Evolutionary conservation across 2,797 vertebrate genomes (phyloP).

Genomic region (Tragelaphus oryx): DNA sequence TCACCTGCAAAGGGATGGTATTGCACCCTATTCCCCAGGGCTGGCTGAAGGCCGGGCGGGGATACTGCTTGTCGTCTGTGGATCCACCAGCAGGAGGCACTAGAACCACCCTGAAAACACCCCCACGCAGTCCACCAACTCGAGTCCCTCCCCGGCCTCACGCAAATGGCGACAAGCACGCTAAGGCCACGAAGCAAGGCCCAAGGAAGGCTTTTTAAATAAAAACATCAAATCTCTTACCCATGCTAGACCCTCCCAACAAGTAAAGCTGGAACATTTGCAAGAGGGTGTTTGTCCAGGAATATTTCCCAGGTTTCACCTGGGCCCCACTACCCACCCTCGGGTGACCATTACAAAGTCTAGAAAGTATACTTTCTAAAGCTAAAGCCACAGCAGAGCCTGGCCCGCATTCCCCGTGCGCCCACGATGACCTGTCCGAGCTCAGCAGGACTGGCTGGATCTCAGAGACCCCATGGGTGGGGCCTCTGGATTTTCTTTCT

Average conservation of each 20-base stretch:
- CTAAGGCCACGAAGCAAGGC: neutral
- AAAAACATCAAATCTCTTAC: neutral
- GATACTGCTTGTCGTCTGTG: neutral
- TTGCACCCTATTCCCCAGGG: too few species aligned
- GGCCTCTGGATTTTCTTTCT: neutral
- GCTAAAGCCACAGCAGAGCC: too few species aligned
- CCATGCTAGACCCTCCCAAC: accelerated
- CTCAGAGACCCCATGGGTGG: accelerated
- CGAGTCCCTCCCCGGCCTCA: accelerated
- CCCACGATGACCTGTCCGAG: accelerated
- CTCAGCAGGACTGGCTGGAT: neutral
- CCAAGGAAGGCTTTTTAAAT: neutral
- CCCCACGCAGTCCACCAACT: accelerated
- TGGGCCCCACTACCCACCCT: neutral
- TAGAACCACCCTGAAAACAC: neutral
- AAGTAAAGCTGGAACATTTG: accelerated
- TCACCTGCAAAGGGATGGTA: neutral
- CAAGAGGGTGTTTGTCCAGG: neutral
- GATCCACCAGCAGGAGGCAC: accelerated
- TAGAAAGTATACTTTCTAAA: neutral
- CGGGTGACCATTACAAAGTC: accelerated
- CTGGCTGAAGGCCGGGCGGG: accelerated
- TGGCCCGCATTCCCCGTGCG: neutral
- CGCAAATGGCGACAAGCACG: accelerated
- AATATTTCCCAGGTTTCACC: accelerated